phyloP scores from a whole-genome alignment of 2,797 vertebrate species.

The Corythornis leucogaster region DNA sequence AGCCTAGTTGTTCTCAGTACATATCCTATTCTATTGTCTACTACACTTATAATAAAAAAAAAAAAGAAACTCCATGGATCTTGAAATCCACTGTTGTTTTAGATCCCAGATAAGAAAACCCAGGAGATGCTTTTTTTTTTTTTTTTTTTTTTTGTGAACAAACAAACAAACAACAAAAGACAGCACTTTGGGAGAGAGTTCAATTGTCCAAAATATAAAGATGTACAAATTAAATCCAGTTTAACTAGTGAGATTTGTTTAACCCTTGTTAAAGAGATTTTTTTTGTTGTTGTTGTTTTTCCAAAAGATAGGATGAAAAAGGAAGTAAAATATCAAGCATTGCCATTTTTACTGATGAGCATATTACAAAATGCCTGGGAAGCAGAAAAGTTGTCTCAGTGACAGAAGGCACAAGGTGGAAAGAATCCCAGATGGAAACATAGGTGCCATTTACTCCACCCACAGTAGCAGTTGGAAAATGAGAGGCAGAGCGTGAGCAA shows the following conservation, averaged over 20 bases:
- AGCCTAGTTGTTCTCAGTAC: neutral
- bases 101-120: neutral
- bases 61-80: neutral
- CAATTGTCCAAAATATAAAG: neutral
- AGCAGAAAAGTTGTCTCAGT: slow-evolving; percentile 14
- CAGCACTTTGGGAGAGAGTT: neutral
- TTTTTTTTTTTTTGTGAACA: neutral
- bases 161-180: neutral
- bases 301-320: neutral
- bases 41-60: neutral
- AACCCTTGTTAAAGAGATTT: neutral
- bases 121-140: neutral
- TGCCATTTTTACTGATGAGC: neutral
- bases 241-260: neutral
- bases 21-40: neutral
- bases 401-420: slow-evolving; percentile 40
- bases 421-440: slow-evolving; percentile 52
- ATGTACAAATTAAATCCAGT: neutral
- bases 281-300: neutral
- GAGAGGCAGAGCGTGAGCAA: slow-evolving; percentile 26
- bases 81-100: neutral
- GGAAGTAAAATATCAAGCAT: slow-evolving; percentile 7
- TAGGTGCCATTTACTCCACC: slow-evolving; percentile 21
- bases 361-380: neutral
- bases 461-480: slow-evolving; percentile 6